These are phyloP conservation scores for Diabrotica undecimpunctata DNA, from an alignment of 1,140 invertebrate genomes.

Conservation along the genomic window DNA sequence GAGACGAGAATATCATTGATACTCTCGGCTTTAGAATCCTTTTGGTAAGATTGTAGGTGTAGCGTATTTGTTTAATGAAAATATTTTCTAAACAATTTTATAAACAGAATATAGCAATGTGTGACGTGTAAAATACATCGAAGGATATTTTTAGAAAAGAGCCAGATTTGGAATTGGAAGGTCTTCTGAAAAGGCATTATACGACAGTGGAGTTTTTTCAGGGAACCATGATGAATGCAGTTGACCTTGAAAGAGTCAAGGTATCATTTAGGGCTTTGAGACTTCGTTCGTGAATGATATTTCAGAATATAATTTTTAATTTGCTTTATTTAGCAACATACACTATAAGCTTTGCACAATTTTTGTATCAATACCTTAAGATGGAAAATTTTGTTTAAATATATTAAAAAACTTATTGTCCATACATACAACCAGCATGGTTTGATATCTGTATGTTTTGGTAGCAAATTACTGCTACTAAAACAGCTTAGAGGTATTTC, in stretches of 20 bases:
- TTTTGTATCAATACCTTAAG: slow-evolving; percentile 4
- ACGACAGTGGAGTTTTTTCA: slow-evolving; percentile 99
- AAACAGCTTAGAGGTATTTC: no score
- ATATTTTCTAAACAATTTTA: no score
- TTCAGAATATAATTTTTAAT: slow-evolving; percentile 5
- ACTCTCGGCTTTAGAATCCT: no score
- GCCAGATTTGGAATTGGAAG: slow-evolving; percentile 95
- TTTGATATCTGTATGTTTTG: background rate
- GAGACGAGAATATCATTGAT: no score
- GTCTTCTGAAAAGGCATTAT: slow-evolving; percentile 98
- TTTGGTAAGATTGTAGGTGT: no score
- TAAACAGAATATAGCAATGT: no score
- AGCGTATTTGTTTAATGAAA: no score
- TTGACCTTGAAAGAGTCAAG: slow-evolving; percentile 98
- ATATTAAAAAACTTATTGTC: no score
- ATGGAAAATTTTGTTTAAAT: background rate
- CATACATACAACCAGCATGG: no score
- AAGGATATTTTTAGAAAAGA: slow-evolving; percentile 67
- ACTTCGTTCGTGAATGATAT: slow-evolving; percentile 4
- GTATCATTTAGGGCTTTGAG: slow-evolving; percentile 54
- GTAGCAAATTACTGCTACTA: no score
- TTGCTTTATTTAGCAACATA: slow-evolving; percentile 3
- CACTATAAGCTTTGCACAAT: background rate
- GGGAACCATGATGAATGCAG: slow-evolving; percentile 99
- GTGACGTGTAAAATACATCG: background rate